Evolutionary conservation across 1,140 invertebrate species (phyloP).

Genomic region (Argopecten irradians): DNA sequence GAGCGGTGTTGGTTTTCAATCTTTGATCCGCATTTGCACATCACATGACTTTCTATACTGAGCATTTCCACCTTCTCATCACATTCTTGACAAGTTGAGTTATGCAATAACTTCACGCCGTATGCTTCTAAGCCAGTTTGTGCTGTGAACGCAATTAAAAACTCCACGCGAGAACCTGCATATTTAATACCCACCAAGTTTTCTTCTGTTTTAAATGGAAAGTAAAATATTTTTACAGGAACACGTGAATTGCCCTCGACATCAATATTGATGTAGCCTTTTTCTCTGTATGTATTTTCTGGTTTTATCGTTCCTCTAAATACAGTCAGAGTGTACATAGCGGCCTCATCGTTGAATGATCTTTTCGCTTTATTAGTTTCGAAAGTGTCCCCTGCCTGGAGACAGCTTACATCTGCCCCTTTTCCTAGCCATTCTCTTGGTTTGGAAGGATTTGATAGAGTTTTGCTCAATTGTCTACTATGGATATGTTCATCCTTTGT

Average conservation of each 20-base stretch:
- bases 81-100: constrained; percentile 27
- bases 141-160: constrained; percentile 52
- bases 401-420: constrained; percentile 42
- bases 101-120: constrained; percentile 41
- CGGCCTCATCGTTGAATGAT: background rate
- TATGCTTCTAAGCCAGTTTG: constrained; percentile 52
- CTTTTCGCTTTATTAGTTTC: background rate
- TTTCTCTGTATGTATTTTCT: constrained; percentile 31
- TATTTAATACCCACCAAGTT: constrained; percentile 24
- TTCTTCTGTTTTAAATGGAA: constrained; percentile 29
- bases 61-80: constrained; percentile 25
- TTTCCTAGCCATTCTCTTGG: constrained; percentile 55
- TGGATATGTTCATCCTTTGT: constrained; percentile 27
- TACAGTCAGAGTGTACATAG: constrained; percentile 28
- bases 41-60: constrained; percentile 29
- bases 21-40: constrained; percentile 7
- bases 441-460: constrained; percentile 24
- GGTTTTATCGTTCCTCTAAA: constrained; percentile 50
- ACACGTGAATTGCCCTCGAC: constrained; percentile 34
- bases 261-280: constrained; percentile 46
- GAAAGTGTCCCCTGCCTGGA: constrained; percentile 16
- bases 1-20: background rate
- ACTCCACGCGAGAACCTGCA: constrained; percentile 46
- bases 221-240: constrained; percentile 45
- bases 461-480: constrained; percentile 19